Evolutionary conservation across 2,797 vertebrate genomes (phyloP).

Genomic region (Anguilla pacifica): DNA sequence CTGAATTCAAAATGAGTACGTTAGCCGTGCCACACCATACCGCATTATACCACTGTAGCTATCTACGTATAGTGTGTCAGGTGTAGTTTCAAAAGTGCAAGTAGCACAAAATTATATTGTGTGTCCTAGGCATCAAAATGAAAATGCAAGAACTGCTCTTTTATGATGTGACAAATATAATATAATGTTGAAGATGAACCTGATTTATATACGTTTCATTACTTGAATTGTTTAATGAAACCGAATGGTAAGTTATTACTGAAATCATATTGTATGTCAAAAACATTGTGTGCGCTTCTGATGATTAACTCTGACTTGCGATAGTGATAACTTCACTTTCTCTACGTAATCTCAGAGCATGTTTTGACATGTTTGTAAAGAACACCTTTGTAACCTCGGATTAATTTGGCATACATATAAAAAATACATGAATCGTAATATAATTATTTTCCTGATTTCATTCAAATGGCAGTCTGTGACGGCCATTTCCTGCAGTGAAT

Average conservation of each 20-base stretch:
- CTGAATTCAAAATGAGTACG: not conserved
- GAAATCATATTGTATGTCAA: not conserved
- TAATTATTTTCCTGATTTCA: constrained; percentile 3
- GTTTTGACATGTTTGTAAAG: not conserved
- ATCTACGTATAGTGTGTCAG: not conserved
- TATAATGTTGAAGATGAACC: not conserved
- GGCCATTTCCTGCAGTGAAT: not conserved
- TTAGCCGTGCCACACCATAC: not conserved
- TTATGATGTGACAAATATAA: not conserved
- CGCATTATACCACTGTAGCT: not conserved
- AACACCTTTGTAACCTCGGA: not conserved
- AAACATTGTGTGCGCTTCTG: not conserved
- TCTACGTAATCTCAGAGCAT: not conserved
- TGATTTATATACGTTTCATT: not conserved
- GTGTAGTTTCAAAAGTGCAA: not conserved
- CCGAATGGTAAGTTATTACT: constrained; percentile 9
- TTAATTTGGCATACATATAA: not conserved
- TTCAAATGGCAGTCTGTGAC: not conserved
- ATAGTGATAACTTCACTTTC: not conserved
- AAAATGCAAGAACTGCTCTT: not conserved
- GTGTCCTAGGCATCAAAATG: not conserved
- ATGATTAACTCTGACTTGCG: not conserved
- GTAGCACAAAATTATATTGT: not conserved
- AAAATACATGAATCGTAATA: not conserved
- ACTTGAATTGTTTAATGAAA: not conserved